phyloP scores from a whole-genome alignment of 2,113 vertebrate species.

The Nymphicus hollandicus region DNA sequence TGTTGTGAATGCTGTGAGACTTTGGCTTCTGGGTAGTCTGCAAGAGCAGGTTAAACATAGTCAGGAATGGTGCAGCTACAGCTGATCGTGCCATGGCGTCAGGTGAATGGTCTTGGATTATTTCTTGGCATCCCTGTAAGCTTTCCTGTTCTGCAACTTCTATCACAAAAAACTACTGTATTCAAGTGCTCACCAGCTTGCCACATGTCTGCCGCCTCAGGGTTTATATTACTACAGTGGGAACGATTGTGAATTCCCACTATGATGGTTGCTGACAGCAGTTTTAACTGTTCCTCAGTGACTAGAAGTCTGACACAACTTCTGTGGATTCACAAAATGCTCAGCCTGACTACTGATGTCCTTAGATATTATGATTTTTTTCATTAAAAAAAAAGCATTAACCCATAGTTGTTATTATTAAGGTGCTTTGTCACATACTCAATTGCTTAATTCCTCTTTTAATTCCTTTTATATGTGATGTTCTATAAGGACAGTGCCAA shows the following conservation, averaged over 20 bases:
- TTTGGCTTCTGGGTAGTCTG: background rate
- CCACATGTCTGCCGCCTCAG: background rate
- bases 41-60: background rate
- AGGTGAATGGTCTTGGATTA: background rate
- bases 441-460: background rate
- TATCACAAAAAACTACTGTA: background rate
- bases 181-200: background rate
- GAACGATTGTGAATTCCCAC: background rate
- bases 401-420: background rate
- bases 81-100: background rate
- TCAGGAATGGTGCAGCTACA: background rate
- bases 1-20: background rate
- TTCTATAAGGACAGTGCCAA: background rate
- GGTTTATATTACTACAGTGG: background rate
- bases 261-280: background rate
- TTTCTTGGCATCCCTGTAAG: background rate
- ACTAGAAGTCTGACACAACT: background rate
- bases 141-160: background rate
- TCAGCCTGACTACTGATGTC: background rate
- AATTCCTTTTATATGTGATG: background rate
- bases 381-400: background rate
- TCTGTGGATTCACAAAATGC: background rate
- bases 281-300: background rate
- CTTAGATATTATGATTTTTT: background rate
- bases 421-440: background rate